A percentile compares a stretch with the other conserved stretches of the same genome.
Evolutionary conservation across 2,797 vertebrate genomes (phyloP).

Genomic region (Rhincodon typus): DNA sequence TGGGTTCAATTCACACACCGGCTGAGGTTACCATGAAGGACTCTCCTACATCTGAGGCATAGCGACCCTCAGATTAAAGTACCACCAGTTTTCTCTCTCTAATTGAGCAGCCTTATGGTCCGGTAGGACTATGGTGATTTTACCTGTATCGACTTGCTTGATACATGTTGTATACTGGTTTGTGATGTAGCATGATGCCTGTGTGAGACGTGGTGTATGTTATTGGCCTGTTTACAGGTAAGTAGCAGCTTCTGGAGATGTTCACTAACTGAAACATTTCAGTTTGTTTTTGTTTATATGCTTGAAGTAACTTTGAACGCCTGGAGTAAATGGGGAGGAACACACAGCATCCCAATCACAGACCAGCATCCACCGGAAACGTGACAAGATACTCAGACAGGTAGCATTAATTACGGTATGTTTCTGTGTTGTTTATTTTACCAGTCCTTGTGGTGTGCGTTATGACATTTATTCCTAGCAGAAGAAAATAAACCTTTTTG

Average conservation of each 20-base stretch:
- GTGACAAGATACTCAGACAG: neutral
- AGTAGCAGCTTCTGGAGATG: neutral
- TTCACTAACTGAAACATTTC: neutral
- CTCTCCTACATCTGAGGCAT: too few relatives aligned
- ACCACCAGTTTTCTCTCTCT: too few relatives aligned
- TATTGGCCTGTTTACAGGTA: too few relatives aligned
- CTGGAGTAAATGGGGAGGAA: neutral
- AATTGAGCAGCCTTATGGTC: too few relatives aligned
- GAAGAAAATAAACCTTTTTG: conserved; percentile 5
- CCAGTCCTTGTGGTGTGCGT: neutral
- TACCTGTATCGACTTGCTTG: too few relatives aligned
- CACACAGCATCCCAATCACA: neutral
- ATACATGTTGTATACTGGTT: too few relatives aligned
- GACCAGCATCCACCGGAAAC: neutral
- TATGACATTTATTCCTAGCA: neutral
- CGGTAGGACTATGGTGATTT: too few relatives aligned
- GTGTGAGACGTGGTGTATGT: neutral
- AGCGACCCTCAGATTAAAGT: too few relatives aligned
- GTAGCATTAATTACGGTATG: neutral
- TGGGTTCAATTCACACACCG: too few relatives aligned
- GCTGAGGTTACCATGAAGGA: too few relatives aligned
- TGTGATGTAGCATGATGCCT: too few relatives aligned
- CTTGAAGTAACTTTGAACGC: neutral
- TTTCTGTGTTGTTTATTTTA: neutral
- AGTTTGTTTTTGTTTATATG: neutral